Evolutionary conservation across 1,140 invertebrate genomes (phyloP), one percentile per base, ranked within the genome.

Genomic region (Drosophila pallidifrons): DNA sequence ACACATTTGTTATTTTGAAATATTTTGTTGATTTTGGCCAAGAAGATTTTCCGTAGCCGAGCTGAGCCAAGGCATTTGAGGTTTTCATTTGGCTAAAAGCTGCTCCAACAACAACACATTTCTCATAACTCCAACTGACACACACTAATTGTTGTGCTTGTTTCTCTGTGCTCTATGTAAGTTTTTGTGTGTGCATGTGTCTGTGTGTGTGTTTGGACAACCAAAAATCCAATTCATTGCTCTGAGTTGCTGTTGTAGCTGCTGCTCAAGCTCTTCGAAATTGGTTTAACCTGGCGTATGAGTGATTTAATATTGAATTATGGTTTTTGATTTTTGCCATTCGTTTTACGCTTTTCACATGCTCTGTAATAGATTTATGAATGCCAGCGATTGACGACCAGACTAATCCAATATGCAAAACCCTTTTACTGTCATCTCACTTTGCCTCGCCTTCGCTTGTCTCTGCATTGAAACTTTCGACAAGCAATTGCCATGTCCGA

Each of bases 291-390:
- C 83, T 83, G 83, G 80, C 83, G 83, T 87, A 83, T 88, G 83
- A 88, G 80, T 88, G 83, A 87, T 89, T 87, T 87, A 88, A 88
- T 87, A 87, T 83, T 87, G 83, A 87, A 88, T 87, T 87, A 87
- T 89, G 85, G 77, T 64, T 77, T 75, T 67, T 82, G 79, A 87
- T 88, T 82, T 77, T 35, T 52, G 67, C 30, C 45, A 52, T 74
- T 65, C 52, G 60, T 63, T 58, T 70, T 64, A 65, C 59, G 51
- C 41, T 71, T 69, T 87, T 64, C 68, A 65, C 68, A 77, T 74
- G 77, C 65, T 65, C 65, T 65, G 46, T 74, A 88, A 87, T 88
- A 81, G 85, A 89, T 88, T 87, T 87, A 88, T 71, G 82, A 68
- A 5, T 58, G 41, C 60, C 38, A 61, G 28, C 60, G 69, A 66